Base-by-base conservation (phyloP, 2,113 vertebrate genomes). In the Entelurus aequoreus region DNA sequence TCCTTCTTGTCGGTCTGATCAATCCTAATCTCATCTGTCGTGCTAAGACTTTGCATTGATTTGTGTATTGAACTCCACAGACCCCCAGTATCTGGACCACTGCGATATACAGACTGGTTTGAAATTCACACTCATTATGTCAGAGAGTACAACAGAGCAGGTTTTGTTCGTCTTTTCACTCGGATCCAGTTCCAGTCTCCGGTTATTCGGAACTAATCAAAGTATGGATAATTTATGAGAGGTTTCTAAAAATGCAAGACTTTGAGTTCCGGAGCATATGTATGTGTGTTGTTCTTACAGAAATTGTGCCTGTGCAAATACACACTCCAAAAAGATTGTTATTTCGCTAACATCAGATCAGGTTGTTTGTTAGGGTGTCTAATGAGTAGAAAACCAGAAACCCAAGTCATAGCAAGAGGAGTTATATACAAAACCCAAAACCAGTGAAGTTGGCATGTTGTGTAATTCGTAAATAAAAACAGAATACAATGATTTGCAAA, bases 11-110 rank as follows among this genome's bases (percentile, higher is more conserved):
- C 48, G 19, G 40, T 48, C 60, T 47, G 55, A 75, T 69, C 53
- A 8, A 6, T 58, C 28, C 69, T 75, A 78, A 75, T 81, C 78
- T 78, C 63, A 74, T 79, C 63, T 8, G 37, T 71, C 38, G 5
- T 0, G 0, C 60, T 44, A 57, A 35, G 14, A 12, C 52, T 61
- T 60, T 50, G 35, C 37, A 58, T 71, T 66, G 14, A 68, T 8
- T 44, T 7, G 37, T 28, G 44, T 48, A 15, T 48, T 21, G 60
- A 6, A 38, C 14, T 60, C 14, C 57, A 35, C 60, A 52, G 37
- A 15, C 36, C 35, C 7, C 2, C 13, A 15, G 6, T 8, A 38
- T 38, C 37, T 54, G 53, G 53, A 40, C 54, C 11, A 15, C 13
- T 11, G 54, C 14, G 8, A 16, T 40, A 36, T 54, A 37, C 55